Conservation (phyloP, 2,113 vertebrate genomes). For the Hemicordylus capensis region DNA sequence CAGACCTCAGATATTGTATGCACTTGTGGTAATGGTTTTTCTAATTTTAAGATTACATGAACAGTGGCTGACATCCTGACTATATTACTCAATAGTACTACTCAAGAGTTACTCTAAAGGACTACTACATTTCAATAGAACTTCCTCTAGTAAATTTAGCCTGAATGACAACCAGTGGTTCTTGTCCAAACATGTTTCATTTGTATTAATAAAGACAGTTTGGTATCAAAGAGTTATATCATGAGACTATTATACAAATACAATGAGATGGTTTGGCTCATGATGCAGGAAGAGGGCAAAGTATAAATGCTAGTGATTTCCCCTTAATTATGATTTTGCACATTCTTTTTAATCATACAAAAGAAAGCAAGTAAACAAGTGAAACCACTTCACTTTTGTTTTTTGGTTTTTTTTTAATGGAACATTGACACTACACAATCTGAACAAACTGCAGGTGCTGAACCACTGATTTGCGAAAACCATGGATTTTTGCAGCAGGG, state of each 20-base stretch:
- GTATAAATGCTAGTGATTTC: background rate
- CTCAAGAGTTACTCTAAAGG: too few relatives aligned
- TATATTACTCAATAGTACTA: too few relatives aligned
- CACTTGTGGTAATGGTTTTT: background rate
- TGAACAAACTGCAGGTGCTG: background rate
- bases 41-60: too few relatives aligned
- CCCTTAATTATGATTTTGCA: slow-evolving; percentile 7
- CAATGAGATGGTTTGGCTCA: background rate
- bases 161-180: too few relatives aligned
- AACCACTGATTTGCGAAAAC: background rate
- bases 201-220: background rate
- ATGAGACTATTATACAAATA: background rate
- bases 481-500: background rate
- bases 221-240: background rate
- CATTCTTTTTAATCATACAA: background rate
- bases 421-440: background rate
- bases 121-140: too few relatives aligned
- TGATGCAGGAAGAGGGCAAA: background rate
- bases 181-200: background rate
- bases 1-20: background rate
- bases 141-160: too few relatives aligned
- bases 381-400: background rate
- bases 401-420: slow-evolving; percentile 5
- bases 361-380: background rate
- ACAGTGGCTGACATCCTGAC: too few relatives aligned